Base-by-base conservation (phyloP, 2,888 invertebrate genomes). In the Nemotelus pantherinus region DNA sequence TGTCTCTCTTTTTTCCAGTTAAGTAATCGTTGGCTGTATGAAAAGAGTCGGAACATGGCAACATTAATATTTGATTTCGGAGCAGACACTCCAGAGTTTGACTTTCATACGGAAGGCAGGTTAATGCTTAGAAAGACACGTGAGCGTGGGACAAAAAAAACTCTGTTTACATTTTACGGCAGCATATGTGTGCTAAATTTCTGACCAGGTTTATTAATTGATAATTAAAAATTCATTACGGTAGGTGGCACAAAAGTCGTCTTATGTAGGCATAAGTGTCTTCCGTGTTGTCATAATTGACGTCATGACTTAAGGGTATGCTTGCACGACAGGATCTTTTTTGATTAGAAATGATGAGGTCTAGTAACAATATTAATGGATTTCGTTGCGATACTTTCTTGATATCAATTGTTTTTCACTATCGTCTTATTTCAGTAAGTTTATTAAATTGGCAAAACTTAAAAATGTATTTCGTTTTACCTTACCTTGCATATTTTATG, bases 151-250 rank as follows among this genome's bases (percentile, higher is more conserved):
- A 48, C 60, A 74, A n/a, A n/a, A n/a, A n/a, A n/a, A 50, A 60
- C 9, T 60, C n/a, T 74, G 74, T 74, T 74, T 60, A 74, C 74
- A 60, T 63, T 74, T 60, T 10, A 57, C 53, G 53, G 70, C 6
- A 58, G 3, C 48, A 41, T 60, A 74, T 48, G 74, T 74, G 74
- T 48, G 74, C 74, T 74, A 74, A 74, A 74, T 74, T 74, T 9
- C n/a, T 50, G n/a, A 45, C 53, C 68, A 71, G 43, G 74, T 48
- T 63, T 74, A 74, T 74, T 74, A 74, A 74, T 74, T 74, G 74
- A 74, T 74, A 74, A 74, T 74, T 74, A 74, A 74, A 74, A 74
- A 74, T 60, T 57, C 74, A 74, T 39, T 7, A 74, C 41, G 57
- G 6, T 57, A 45, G 50, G 48, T 65, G 45, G n/a, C 43, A 65